These are phyloP conservation scores for Xylophagus ater DNA, from an alignment of 2,888 invertebrate genomes.

Conservation along the genomic window DNA sequence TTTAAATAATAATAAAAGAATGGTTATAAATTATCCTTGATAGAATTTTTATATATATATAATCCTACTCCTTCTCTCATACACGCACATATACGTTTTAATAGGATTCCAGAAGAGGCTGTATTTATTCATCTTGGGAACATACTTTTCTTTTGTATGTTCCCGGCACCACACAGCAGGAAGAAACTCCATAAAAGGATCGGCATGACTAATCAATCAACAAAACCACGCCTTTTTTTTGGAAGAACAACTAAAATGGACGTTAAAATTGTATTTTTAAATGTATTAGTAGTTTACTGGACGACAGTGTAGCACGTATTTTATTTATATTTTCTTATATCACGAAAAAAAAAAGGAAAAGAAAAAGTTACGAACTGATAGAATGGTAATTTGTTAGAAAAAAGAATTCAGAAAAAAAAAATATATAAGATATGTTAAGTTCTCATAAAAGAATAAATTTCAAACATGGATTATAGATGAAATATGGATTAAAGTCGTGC, in stretches of 20 bases:
- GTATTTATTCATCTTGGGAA: not conserved
- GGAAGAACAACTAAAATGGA: conserved; percentile 3
- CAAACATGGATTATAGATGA: too few species aligned
- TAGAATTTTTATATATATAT: not conserved
- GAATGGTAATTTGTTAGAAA: not conserved
- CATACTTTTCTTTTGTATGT: not conserved
- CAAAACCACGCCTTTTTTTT: conserved; percentile 28
- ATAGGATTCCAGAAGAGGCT: not conserved
- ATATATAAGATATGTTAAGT: too few species aligned
- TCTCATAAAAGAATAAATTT: too few species aligned
- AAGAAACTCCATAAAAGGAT: conserved; percentile 11
- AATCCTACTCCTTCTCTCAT: not conserved
- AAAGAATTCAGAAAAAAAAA: too few species aligned
- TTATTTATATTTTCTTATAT: not conserved
- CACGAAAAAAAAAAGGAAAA: not conserved
- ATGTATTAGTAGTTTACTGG: not conserved
- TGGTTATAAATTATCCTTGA: conserved; percentile 5
- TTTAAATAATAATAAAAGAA: too few species aligned
- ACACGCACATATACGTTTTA: not conserved
- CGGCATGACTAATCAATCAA: conserved; percentile 16
- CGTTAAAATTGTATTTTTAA: not conserved
- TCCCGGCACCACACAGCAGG: not conserved
- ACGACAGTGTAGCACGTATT: not conserved
- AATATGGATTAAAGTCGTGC: too few species aligned
- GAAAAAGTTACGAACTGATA: not conserved